Evolutionary conservation across 2,113 vertebrate genomes (phyloP).

Genomic region (Balaeniceps rex): DNA sequence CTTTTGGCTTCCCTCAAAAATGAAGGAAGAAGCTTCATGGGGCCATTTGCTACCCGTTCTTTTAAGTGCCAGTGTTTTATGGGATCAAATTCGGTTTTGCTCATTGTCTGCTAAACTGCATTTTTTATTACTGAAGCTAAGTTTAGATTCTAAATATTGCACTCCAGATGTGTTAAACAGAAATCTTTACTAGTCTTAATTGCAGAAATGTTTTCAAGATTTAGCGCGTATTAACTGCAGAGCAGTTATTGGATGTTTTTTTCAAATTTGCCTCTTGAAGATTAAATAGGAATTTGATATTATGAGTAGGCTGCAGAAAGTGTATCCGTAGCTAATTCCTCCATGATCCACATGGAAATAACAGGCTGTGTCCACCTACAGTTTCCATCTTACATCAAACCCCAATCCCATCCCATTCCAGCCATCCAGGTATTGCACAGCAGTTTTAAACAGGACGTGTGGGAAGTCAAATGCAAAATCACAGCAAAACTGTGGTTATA

Average conservation of each 20-base stretch:
- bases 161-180: slow-evolving; percentile 38
- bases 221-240: neutral
- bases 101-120: neutral
- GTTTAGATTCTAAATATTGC: slow-evolving; percentile 16
- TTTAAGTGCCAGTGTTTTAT: neutral
- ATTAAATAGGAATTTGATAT: neutral
- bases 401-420: neutral
- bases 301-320: neutral
- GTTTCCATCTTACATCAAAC: neutral
- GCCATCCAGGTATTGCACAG: neutral
- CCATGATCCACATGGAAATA: neutral
- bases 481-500: too few species aligned
- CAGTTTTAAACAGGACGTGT: neutral
- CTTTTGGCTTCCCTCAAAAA: neutral
- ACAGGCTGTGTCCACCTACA: neutral
- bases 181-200: slow-evolving; percentile 46
- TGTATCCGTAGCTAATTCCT: neutral
- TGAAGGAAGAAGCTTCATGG: neutral
- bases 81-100: neutral
- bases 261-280: neutral
- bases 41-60: neutral
- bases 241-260: neutral
- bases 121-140: slow-evolving; percentile 16
- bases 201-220: slow-evolving; percentile 9
- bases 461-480: neutral